phyloP scores from a whole-genome alignment of 2,888 invertebrate genomes.

The Ennomos quercinarius region DNA sequence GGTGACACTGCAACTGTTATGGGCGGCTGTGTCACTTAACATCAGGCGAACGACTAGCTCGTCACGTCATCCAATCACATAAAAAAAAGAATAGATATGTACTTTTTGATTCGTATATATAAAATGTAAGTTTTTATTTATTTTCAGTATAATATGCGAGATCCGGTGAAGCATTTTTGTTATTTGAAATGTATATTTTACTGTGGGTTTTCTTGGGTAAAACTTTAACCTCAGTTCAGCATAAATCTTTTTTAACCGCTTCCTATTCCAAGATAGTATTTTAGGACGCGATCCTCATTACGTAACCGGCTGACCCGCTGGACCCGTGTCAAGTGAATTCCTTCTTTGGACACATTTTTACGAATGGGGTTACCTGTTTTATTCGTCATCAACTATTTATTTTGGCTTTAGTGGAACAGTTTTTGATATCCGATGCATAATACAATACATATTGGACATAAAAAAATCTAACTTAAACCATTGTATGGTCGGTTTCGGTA shows the following conservation, averaged over 20 bases:
- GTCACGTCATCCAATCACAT: too few species aligned
- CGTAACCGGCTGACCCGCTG: conserved; percentile 47
- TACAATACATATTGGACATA: too few species aligned
- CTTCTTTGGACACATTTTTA: conserved; percentile 49
- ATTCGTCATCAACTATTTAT: conserved; percentile 21
- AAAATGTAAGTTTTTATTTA: too few species aligned
- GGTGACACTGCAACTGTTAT: too few species aligned
- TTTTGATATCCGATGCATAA: not conserved
- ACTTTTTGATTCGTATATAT: too few species aligned
- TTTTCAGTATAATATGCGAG: too few species aligned
- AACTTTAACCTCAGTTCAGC: conserved; percentile 38
- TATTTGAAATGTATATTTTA: not conserved
- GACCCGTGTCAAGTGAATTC: conserved; percentile 58
- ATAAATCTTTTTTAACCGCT: conserved; percentile 45
- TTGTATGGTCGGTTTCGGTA: too few species aligned
- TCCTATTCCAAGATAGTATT: conserved; percentile 43
- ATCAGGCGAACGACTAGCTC: too few species aligned
- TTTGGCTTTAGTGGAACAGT: conserved; percentile 6
- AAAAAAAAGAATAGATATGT: too few species aligned
- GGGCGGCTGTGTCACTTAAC: too few species aligned
- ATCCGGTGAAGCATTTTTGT: too few species aligned
- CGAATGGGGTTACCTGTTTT: conserved; percentile 41
- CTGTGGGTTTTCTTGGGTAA: conserved; percentile 8
- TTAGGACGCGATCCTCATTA: conserved; percentile 42
- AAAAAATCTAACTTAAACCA: too few species aligned